Percentiles rank a stretch among this genome's conserved stretches.
Evolutionary conservation across 92 coral and sea anemone species (phyloP).

Genomic region (Heliopora coerulea): DNA sequence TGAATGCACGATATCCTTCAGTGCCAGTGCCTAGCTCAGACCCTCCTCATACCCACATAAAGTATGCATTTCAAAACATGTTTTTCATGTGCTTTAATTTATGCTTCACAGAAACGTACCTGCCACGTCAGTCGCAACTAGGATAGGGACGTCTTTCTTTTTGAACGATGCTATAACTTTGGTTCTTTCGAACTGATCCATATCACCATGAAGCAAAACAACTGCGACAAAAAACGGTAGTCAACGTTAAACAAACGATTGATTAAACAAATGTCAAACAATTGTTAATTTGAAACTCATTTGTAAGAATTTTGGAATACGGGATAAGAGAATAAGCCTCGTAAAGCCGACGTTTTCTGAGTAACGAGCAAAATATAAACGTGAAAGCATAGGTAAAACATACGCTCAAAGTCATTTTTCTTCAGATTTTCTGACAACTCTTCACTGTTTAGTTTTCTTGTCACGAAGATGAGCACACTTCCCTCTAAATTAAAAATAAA

Average conservation of each 20-base stretch:
- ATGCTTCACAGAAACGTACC: slow-evolving; percentile 48
- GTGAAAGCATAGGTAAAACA: slow-evolving; percentile 2
- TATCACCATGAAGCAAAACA: slow-evolving; percentile 88
- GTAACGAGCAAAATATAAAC: slow-evolving; percentile 51
- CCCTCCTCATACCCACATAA: too few relatives aligned
- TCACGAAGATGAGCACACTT: slow-evolving; percentile 90
- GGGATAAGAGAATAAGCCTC: too few relatives aligned
- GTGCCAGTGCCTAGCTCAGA: too few relatives aligned
- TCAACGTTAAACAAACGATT: too few relatives aligned
- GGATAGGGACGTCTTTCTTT: slow-evolving; percentile 82
- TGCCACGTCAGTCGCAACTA: slow-evolving; percentile 98
- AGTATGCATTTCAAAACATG: too few relatives aligned
- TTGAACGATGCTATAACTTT: slow-evolving; percentile 86
- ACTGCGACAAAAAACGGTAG: slow-evolving; percentile 52
- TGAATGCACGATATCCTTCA: too few relatives aligned
- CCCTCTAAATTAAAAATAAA: slow-evolving; percentile 61
- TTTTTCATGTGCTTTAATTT: not conserved
- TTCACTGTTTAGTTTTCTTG: slow-evolving; percentile 87
- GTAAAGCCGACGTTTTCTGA: too few relatives aligned
- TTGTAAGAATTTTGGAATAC: too few relatives aligned
- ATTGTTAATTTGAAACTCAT: too few relatives aligned
- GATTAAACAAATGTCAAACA: too few relatives aligned
- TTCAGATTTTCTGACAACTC: slow-evolving; percentile 81
- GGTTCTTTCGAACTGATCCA: slow-evolving; percentile 99
- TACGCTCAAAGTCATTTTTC: slow-evolving; percentile 95